Conservation (phyloP, 2,113 vertebrate genomes). For the Gambusia holbrooki region DNA sequence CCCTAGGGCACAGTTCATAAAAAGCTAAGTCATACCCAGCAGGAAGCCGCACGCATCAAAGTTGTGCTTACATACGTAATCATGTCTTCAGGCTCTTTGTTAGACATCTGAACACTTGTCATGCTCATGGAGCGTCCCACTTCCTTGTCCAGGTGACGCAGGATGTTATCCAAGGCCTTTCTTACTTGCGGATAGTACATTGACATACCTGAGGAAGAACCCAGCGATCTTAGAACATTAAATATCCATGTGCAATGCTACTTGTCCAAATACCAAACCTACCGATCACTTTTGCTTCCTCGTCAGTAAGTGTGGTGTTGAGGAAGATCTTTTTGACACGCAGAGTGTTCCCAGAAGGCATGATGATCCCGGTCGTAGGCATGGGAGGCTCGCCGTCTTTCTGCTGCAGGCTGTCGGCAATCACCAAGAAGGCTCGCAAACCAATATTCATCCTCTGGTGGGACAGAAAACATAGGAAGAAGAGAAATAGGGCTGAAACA, state of each 20-base stretch:
- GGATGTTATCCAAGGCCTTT: conserved; percentile 96
- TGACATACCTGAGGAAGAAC: conserved; percentile 88
- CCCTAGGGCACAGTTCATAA: conserved; percentile 77
- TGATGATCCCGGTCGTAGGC: conserved; percentile 96
- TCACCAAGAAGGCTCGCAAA: conserved; percentile 95
- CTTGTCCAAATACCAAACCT: conserved; percentile 31
- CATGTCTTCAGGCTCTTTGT: conserved; percentile 99
- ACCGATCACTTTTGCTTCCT: conserved; percentile 99
- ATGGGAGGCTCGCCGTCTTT: conserved; percentile 98
- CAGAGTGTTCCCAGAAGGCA: conserved; percentile 98
- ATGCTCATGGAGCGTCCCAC: conserved; percentile 98
- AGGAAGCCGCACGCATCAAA: background rate
- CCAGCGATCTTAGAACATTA: conserved; percentile 2
- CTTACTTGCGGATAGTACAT: conserved; percentile 98
- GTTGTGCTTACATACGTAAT: conserved; percentile 87
- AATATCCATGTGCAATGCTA: background rate
- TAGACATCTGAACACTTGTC: conserved; percentile 98
- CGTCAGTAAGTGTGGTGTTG: conserved; percentile 97
- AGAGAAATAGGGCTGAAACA: too few species aligned
- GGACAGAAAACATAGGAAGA: fast-evolving
- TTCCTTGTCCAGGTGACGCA: conserved; percentile 97
- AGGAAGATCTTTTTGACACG: conserved; percentile 99
- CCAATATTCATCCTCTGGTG: conserved; percentile 97
- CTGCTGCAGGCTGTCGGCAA: conserved; percentile 97
- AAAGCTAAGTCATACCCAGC: background rate